Evolutionary conservation across 2,888 invertebrate species (phyloP).

Genomic region (Macrophya alboannulata): DNA sequence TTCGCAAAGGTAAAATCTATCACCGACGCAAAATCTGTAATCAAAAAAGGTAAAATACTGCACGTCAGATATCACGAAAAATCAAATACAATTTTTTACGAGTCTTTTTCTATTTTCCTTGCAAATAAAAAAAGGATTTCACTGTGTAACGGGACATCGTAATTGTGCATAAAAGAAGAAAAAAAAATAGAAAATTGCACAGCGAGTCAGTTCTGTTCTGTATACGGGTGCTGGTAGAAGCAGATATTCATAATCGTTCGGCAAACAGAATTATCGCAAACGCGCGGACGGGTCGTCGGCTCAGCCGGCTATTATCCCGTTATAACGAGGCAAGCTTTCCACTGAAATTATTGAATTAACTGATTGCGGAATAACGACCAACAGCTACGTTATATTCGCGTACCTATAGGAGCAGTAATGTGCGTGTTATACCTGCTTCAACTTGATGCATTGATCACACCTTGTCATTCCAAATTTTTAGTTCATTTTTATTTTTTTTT

Average conservation of each 20-base stretch:
- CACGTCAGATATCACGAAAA: background rate
- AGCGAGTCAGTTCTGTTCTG: constrained; percentile 19
- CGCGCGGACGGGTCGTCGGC: constrained; percentile 67
- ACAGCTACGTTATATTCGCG: constrained; percentile 27
- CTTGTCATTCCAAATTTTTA: background rate
- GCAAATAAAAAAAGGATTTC: background rate
- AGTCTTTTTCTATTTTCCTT: background rate
- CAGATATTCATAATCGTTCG: constrained; percentile 79
- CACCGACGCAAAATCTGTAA: constrained; percentile 98
- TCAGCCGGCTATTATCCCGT: constrained; percentile 61
- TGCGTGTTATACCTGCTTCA: background rate
- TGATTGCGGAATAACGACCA: constrained; percentile 50
- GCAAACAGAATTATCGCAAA: constrained; percentile 78
- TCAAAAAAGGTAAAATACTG: constrained; percentile 61
- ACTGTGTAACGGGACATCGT: background rate
- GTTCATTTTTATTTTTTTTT: background rate
- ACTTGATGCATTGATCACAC: constrained; percentile 25
- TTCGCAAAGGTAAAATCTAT: constrained; percentile 97
- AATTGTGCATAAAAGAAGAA: background rate
- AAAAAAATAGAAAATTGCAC: background rate
- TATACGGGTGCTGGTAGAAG: constrained; percentile 66
- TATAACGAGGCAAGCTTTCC: constrained; percentile 46
- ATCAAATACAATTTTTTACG: background rate
- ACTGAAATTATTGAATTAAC: constrained; percentile 55
- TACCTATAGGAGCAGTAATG: background rate